Conservation (phyloP, 2,888 invertebrate species). For the Pinctada fucata region DNA sequence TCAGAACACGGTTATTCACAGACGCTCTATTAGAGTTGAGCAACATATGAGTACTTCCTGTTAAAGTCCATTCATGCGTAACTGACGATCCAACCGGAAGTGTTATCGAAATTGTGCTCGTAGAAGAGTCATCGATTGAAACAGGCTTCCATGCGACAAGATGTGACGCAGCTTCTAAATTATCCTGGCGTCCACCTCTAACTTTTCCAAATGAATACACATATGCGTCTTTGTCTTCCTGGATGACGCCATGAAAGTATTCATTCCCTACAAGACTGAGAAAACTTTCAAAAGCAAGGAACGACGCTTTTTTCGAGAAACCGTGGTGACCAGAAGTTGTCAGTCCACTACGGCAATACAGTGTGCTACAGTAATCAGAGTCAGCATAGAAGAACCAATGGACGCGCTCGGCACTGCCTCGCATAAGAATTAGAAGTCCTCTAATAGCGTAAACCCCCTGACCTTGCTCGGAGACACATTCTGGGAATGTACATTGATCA, state of each 20-base stretch:
- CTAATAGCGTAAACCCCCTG: conserved; percentile 58
- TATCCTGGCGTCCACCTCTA: neutral
- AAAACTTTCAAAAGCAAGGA: conserved; percentile 51
- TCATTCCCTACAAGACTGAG: conserved; percentile 48
- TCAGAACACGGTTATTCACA: neutral
- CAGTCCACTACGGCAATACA: conserved; percentile 61
- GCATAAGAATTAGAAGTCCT: conserved; percentile 54
- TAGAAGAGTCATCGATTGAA: conserved; percentile 28
- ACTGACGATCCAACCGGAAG: conserved; percentile 6
- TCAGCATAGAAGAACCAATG: conserved; percentile 63
- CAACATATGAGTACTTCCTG: conserved; percentile 12
- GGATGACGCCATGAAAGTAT: conserved; percentile 46
- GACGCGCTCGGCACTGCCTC: conserved; percentile 50
- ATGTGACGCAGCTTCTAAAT: conserved; percentile 40
- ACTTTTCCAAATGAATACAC: conserved; percentile 52
- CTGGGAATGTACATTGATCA: conserved; percentile 52
- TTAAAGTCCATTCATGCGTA: conserved; percentile 15
- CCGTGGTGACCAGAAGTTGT: conserved; percentile 46
- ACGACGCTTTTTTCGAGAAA: conserved; percentile 56
- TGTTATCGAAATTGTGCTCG: neutral
- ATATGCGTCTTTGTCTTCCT: conserved; percentile 53
- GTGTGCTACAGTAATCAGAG: conserved; percentile 42
- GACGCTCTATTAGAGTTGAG: neutral
- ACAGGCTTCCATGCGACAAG: conserved; percentile 60
- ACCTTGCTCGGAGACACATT: conserved; percentile 58